These are phyloP conservation scores for Zoanthus gigantus DNA, from an alignment of 92 coral and sea anemone species.

Conservation along the genomic window DNA sequence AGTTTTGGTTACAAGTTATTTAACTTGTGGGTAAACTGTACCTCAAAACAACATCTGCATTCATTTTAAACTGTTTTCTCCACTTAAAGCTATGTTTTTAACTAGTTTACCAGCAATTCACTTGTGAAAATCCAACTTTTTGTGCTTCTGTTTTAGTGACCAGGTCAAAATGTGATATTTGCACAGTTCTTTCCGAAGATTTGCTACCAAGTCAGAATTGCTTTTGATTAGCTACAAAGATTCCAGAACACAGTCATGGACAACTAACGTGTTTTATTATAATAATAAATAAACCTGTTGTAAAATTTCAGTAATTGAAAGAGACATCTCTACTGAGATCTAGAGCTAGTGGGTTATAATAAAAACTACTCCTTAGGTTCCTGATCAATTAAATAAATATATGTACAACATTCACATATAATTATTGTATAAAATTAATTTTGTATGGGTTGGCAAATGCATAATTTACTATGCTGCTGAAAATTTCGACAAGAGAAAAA, in stretches of 20 bases:
- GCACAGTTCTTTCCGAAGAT: constrained; percentile 1
- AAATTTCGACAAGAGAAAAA: background rate
- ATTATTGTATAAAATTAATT: background rate
- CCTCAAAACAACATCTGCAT: background rate
- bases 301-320: background rate
- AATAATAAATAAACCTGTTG: background rate
- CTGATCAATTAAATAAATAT: background rate
- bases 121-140: background rate
- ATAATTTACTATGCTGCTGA: background rate
- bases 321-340: constrained; percentile 2
- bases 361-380: background rate
- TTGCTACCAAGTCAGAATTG: background rate
- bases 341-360: background rate
- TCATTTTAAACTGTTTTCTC: background rate
- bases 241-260: background rate
- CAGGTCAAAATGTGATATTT: background rate
- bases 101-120: background rate
- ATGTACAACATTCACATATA: background rate
- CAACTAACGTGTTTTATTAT: background rate
- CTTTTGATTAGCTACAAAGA: background rate
- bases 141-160: background rate
- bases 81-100: background rate
- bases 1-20: background rate
- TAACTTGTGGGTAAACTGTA: background rate
- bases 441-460: constrained; percentile 8